Evolutionary conservation across 1,140 invertebrate species (phyloP).

Genomic region (Holotrichia oblita): DNA sequence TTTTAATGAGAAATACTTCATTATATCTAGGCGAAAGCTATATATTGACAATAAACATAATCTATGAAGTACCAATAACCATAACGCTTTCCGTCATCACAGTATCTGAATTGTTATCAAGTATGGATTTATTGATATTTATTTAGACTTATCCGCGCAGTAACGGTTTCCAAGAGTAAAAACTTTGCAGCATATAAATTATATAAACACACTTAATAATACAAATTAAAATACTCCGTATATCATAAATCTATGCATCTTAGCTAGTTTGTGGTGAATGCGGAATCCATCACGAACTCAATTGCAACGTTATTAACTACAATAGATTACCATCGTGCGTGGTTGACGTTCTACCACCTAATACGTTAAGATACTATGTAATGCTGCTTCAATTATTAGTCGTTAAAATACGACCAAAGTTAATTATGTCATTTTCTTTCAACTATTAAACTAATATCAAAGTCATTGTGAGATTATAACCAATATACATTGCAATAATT

Average conservation of each 20-base stretch:
- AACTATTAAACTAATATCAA: background rate
- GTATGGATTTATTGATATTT: constrained; percentile 1
- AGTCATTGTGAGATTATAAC: background rate
- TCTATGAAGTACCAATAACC: background rate
- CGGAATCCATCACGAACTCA: background rate
- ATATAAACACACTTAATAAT: constrained; percentile 9
- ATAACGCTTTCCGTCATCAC: background rate
- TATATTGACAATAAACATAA: too few species aligned
- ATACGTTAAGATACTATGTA: background rate
- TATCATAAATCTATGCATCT: background rate
- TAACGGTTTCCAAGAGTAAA: background rate
- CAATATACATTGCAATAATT: background rate
- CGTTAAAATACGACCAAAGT: background rate
- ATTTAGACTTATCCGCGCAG: background rate
- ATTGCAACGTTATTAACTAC: constrained; percentile 6
- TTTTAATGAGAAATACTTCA: too few species aligned
- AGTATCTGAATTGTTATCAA: background rate
- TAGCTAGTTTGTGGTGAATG: background rate
- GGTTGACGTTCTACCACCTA: background rate
- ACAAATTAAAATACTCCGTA: background rate
- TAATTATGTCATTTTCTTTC: background rate
- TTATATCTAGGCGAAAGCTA: too few species aligned
- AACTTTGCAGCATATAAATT: background rate
- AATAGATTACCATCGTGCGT: background rate
- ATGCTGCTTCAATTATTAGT: constrained; percentile 13